Base-by-base conservation (phyloP, 2,113 vertebrate species). In the Rhombomys opimus region DNA sequence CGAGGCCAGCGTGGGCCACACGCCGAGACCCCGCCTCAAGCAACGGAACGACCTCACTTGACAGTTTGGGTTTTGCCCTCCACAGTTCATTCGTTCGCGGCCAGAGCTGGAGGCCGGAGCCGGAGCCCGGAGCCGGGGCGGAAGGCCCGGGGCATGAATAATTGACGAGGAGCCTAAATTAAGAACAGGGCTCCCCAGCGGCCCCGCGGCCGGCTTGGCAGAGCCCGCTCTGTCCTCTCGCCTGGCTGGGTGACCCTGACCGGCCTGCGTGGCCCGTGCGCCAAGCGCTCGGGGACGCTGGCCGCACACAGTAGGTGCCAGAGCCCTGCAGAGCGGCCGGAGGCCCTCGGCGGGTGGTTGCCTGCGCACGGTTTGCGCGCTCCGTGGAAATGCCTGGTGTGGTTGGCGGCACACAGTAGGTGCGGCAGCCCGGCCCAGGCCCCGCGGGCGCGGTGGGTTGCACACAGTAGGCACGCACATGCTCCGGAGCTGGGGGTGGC, bases 161-260 rank as follows among this genome's bases (percentile, higher is more conserved):
- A 97, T 97, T 98, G 89, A 95, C 88, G 92, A 68, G 90, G 73
- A 23, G 50, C 94, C 97, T 96, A 97, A 97, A 97, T 96, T 97
- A 97, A 97, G 96, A 97, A 77, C 1, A 17, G 89, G 96, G 96
- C 82, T 94, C 95, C 96, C 93, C 50, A 90, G 89, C 78, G n/a
- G 65, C 12, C 63, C 93, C 87, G 81, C 1, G 10, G 82, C 92
- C 82, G 68, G 93, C n/a, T 76, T 95, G 38, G 41, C 68, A 8
- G 46, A 52, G 54, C 35, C 70, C 14, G 7, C 54, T 59, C 38
- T n/a, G 88, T 87, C 86, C 76, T 88, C 75, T 75, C 77, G 82
- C 77, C 87, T 11, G 3, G 14, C 30, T 23, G 25, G 63, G 14
- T 91, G 91, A 94, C 93, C 87, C 84, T 95, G 95, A 68, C 61